Evolutionary conservation across 2,888 invertebrate species (phyloP), one percentile per base, ranked within the genome.

Genomic region (Agrochola litura): DNA sequence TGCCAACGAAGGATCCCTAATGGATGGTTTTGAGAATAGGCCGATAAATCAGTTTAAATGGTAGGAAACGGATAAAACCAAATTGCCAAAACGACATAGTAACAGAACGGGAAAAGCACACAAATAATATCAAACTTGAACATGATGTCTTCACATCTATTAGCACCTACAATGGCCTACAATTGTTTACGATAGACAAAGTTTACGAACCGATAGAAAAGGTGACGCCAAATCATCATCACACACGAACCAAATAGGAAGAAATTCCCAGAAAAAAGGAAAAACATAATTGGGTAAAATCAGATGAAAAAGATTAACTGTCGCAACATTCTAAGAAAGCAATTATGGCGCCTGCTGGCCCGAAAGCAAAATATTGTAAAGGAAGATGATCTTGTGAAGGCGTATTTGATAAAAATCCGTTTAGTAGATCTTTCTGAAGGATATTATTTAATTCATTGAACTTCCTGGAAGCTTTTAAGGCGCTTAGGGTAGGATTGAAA

Each of bases 361-460:
- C 70, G 69, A 75, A 84, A 79, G 80, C 79, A 73, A 77, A 85
- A 87, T 80, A 79, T 78, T 77, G 76, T 79, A 75, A 68, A 54
- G 54, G 54, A 79, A 70, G 58, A 66, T 74, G 63, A 70, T 71
- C 67, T 80, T 69, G 52, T 71, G 64, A 71, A 77, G 52, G 61
- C 37, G 54, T 46, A 74, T 71, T 76, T 80, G 58, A 72, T 73
- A 73, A 65, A 70, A 74, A 79, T 73, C 41, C 60, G 22, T 73
- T 72, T 82, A 69, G 70, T 52, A 52, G 63, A 86, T 77, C 52
- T 75, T 82, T 76, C 25, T 54, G 63, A 63, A 60, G 22, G 54
- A 81, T 74, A 76, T 77, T 63, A 76, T 68, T 68, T 68, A 63
- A 73, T 79, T 75, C 60, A 54, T 30, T 60, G 73, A 76, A 79